Base-by-base conservation (phyloP, 2,113 vertebrate species). In the Nannospalax galili region DNA sequence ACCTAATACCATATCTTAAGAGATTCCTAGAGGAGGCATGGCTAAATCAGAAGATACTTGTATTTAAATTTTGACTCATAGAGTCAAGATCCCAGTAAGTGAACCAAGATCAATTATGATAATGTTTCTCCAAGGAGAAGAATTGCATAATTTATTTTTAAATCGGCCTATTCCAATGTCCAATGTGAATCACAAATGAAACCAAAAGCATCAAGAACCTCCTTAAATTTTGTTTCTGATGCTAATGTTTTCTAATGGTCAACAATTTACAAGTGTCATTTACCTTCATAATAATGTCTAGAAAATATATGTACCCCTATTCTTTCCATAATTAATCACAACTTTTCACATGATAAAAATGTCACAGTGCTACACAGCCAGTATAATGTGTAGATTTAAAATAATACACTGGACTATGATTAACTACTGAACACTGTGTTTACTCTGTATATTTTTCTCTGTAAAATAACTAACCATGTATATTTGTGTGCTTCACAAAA, bases 271-370 rank as follows among this genome's bases (percentile, higher is more conserved):
- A 89, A 78, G 3, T 78, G 32, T 92, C 24, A 58, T 89, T 93
- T 94, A 35, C 35, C 8, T 88, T 95, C 37, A 60, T 92, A 60
- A 65, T 84, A 90, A 70, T 90, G 42, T 60, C 16, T 89, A 62
- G 48, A 52, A 87, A 91, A 82, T 64, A 65, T 28, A 6, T 90
- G 20, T 32, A 15, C 14, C 30, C 11, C 3, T 22, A 8, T 30
- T 73, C 82, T 84, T 67, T 94, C 37, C 67, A 94, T 37, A 84
- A 84, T 96, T 93, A 79, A 58, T 24, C 37, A 40, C 17, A 87
- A 64, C 56, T 86, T 84, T 87, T 80, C 35, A 80, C 15, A 58
- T 88, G 48, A 11, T 11, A 52, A 52, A 52, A 52, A 0, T 92
- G 79, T 48, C 15, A n/a, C 48, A 40, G 1, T 88, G 28, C n/a